Conservation (phyloP, 2,888 invertebrate genomes). For the Coleophora deauratella region DNA sequence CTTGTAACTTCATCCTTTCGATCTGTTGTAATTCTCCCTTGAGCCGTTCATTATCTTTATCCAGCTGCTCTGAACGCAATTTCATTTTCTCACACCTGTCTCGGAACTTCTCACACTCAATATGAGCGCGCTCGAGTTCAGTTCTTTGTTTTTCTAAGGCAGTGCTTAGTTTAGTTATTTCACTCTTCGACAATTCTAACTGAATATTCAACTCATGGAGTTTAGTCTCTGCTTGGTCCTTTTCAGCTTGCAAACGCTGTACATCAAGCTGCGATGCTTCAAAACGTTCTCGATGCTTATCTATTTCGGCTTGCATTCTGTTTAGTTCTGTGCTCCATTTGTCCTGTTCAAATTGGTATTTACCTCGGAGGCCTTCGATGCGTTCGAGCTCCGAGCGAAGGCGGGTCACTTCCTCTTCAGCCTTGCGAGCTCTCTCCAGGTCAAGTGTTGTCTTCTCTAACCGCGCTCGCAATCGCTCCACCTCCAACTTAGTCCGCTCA, state of each 20-base stretch:
- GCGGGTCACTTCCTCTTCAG: conserved; percentile 78
- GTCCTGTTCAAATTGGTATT: conserved; percentile 74
- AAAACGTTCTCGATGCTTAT: conserved; percentile 83
- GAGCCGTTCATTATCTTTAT: conserved; percentile 72
- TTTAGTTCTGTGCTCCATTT: conserved; percentile 77
- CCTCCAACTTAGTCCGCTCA: conserved; percentile 84
- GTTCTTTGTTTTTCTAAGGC: conserved; percentile 86
- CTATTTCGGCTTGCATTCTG: conserved; percentile 83
- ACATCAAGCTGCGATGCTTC: conserved; percentile 83
- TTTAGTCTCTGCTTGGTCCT: conserved; percentile 80
- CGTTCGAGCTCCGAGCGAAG: conserved; percentile 82
- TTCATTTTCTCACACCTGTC: conserved; percentile 91
- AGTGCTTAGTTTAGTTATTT: conserved; percentile 81
- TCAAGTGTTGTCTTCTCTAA: conserved; percentile 87
- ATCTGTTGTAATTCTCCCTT: conserved; percentile 77
- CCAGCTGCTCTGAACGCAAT: conserved; percentile 78
- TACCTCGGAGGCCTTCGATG: conserved; percentile 80
- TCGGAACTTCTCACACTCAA: conserved; percentile 91
- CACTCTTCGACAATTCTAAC: conserved; percentile 84
- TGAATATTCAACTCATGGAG: conserved; percentile 87
- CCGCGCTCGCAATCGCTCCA: conserved; percentile 85
- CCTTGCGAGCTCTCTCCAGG: conserved; percentile 82
- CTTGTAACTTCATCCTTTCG: conserved; percentile 83
- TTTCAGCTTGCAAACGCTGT: conserved; percentile 77
- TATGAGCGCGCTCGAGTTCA: conserved; percentile 88